Base-by-base conservation (phyloP, 2,797 vertebrate genomes). In the Acipenser oxyrinchus region DNA sequence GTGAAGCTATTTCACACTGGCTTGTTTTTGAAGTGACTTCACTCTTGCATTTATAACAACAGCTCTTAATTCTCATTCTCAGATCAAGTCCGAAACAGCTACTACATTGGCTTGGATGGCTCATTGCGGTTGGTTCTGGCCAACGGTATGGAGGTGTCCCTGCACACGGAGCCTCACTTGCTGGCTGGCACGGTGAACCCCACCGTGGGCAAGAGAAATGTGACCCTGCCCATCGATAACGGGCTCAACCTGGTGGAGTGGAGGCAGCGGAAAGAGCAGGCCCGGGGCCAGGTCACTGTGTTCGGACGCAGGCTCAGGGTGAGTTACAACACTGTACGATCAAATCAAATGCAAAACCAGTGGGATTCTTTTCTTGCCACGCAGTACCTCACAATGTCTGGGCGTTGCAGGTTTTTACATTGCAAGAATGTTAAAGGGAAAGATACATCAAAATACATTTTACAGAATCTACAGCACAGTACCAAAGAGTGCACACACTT, bases 61-160 rank as follows among this genome's bases (percentile, higher is more conserved):
- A 52, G 64, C 11, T 51, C 15, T 51, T 64, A 50, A 62, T 51
- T 59, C 11, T 55, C 53, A 70, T 53, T 60, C 6, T 60, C 79
- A 99, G 97, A 98, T 79, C 95, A 99, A 92, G 97, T 99, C 58
- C 90, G 94, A 61, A 99, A 99, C 89, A 99, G 95, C 81, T 99
- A 99, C 80, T 97, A 94, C 84, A 94, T 99, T 0, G 95, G 96
- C 0, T 89, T 96, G 0, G 96, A 99, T 0, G 96, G 96, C 51
- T 97, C 97, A 0, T 87, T 99, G 77, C 84, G 94, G 3, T 84
- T 99, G 66, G 93, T 98, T 72, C 81, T 99, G 6, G 95, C 96
- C 72, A 99, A 98, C 0, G 96, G 96, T n/a, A 98, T 99, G 96
- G 96, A 98, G 77, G 96, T 99, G 76, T 93, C 94, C 0, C 84